Evolutionary conservation across 1,140 invertebrate species (phyloP), one percentile per base, ranked within the genome.

Genomic region (Drosophila obscura): DNA sequence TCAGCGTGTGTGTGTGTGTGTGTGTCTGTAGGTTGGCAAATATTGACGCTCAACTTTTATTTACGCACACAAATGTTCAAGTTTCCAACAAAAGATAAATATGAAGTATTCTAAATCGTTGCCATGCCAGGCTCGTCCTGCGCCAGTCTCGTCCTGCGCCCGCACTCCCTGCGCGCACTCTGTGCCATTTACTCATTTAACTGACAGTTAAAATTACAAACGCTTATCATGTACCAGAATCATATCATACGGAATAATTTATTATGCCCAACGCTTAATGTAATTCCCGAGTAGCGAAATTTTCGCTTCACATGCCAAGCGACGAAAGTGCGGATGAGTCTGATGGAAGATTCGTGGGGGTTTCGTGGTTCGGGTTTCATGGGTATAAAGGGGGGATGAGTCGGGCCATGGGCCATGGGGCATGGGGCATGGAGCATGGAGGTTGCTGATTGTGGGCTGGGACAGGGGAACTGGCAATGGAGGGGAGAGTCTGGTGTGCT

Each of bases 171-270:
- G 31, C 43, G 19, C 48, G 39, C 24, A 51, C 52, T 65, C 59
- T 51, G 44, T 77, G 67, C 69, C 83, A 85, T 78, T 85, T 82
- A 88, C 82, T 89, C 83, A 88, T 88, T 88, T 88, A 88, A 88
- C 83, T 88, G 83, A 89, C 83, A 88, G 83, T 89, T 88, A 89
- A 88, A 88, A 88, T 88, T 88, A 88, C 83, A 88, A 88, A 88
- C 83, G 83, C 83, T 89, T 88, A 88, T 88, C 83, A 89, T 88
- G 83, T 88, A 88, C 80, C 80, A 88, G 83, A 88, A 88, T 88
- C 83, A 88, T 88, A 88, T 88, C 83, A 88, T 89, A 88, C 84
- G 83, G 83, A 88, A 88, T 89, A 88, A 88, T 88, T 88, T 88
- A 88, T 88, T 88, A 89, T 88, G 80, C 82, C 65, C 84, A 72